Percentiles rank a stretch among this genome's conserved stretches.
These are phyloP conservation scores for Agrilus mali DNA, from an alignment of 2,888 invertebrate species.

Conservation along the genomic window DNA sequence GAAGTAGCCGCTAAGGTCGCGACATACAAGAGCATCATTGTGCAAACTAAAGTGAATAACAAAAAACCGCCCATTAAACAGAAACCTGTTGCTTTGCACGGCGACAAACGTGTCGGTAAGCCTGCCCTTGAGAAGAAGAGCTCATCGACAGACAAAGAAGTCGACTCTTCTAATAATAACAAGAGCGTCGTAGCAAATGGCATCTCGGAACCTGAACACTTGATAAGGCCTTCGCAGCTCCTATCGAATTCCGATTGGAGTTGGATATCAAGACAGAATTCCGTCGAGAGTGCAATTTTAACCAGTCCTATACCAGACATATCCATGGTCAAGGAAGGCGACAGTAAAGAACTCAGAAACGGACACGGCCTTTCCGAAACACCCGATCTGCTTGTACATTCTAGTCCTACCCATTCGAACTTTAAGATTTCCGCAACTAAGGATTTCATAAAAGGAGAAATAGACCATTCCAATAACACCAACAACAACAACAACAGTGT, in stretches of 20 bases:
- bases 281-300: slow-evolving; percentile 7
- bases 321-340: slow-evolving; percentile 20
- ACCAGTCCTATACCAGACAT: slow-evolving; percentile 31
- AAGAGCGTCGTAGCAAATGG: no score
- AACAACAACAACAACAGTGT: background rate
- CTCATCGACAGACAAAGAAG: no score
- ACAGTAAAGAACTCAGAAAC: slow-evolving; percentile 11
- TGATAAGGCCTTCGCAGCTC: no score
- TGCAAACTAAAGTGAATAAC: slow-evolving; percentile 34
- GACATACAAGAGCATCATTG: slow-evolving; percentile 49
- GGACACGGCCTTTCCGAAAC: slow-evolving; percentile 27
- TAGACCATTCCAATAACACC: slow-evolving; percentile 11
- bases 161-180: no score
- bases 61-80: slow-evolving; percentile 32
- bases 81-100: slow-evolving; percentile 32
- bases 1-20: slow-evolving; percentile 54
- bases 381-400: slow-evolving; percentile 37
- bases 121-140: no score
- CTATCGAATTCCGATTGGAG: no score
- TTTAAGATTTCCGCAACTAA: slow-evolving; percentile 12
- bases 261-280: no score
- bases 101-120: slow-evolving; percentile 16
- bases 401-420: slow-evolving; percentile 20
- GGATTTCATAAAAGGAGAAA: slow-evolving; percentile 13
- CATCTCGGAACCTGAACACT: no score